Evolutionary conservation across 2,888 invertebrate species (phyloP).

Genomic region (Lysandra bellargus): DNA sequence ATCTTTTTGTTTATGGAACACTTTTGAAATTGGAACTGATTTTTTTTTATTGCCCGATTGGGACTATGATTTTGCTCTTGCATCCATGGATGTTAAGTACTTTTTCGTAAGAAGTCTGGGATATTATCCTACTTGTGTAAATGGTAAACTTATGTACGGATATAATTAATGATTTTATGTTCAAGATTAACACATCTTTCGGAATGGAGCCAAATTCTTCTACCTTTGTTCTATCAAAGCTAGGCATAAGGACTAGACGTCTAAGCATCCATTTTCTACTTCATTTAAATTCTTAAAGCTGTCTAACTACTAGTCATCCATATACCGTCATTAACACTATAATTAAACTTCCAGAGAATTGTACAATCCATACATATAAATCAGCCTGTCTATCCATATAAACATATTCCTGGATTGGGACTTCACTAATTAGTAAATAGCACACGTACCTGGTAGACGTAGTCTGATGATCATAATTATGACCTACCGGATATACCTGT

Average conservation of each 20-base stretch:
- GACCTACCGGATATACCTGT: constrained; percentile 7
- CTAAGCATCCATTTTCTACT: background rate
- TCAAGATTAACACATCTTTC: too few species aligned
- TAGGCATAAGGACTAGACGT: background rate
- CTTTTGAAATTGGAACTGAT: constrained; percentile 11
- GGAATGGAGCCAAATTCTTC: background rate
- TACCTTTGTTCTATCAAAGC: background rate
- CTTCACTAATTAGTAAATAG: constrained; percentile 26
- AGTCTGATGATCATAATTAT: constrained; percentile 17
- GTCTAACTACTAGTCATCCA: background rate
- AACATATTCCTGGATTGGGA: constrained; percentile 32
- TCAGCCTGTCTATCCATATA: constrained; percentile 29
- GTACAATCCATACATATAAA: constrained; percentile 31
- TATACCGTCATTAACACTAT: constrained; percentile 22
- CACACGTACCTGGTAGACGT: constrained; percentile 9
- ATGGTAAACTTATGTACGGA: too few species aligned
- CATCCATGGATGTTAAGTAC: too few species aligned
- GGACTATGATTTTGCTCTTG: background rate
- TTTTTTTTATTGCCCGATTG: background rate
- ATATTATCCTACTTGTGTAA: background rate
- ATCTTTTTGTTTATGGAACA: constrained; percentile 20
- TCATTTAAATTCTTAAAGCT: constrained; percentile 7
- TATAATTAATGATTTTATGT: too few species aligned
- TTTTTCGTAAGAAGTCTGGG: background rate
- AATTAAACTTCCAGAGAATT: constrained; percentile 15